Evolutionary conservation across 2,888 invertebrate species (phyloP).

Genomic region (Eilema griseolum): DNA sequence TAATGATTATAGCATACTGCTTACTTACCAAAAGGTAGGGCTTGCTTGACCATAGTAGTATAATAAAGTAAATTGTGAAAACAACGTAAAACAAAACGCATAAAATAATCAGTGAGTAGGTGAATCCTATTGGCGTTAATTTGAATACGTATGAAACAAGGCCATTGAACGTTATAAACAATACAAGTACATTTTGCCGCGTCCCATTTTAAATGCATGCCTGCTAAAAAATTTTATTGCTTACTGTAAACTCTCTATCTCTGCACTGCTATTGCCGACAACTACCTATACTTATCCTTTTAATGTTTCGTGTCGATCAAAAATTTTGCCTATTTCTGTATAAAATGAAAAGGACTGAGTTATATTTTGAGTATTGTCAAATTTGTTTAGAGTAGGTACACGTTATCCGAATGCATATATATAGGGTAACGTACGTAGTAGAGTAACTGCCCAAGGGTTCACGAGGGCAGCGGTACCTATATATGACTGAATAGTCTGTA

Average conservation of each 20-base stretch:
- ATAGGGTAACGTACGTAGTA: too few relatives aligned
- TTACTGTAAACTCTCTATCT: conserved; percentile 26
- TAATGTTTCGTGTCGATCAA: not conserved
- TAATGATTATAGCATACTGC: not conserved
- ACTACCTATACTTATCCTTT: not conserved
- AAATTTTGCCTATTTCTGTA: not conserved
- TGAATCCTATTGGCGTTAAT: conserved; percentile 38
- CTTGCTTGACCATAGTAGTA: not conserved
- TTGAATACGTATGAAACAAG: conserved; percentile 42
- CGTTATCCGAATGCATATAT: too few relatives aligned
- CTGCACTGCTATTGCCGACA: not conserved
- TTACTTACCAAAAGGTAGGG: not conserved
- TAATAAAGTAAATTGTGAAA: not conserved
- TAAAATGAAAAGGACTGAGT: not conserved
- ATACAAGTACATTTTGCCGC: conserved; percentile 37
- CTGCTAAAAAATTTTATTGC: conserved; percentile 43
- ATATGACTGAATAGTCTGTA: too few relatives aligned
- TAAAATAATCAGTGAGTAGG: not conserved
- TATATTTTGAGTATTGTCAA: not conserved
- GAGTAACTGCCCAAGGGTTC: not conserved
- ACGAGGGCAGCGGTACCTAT: too few relatives aligned
- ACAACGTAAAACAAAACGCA: not conserved
- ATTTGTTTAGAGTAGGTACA: too few relatives aligned
- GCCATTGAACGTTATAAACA: conserved; percentile 41
- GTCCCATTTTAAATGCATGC: conserved; percentile 35